A percentile compares a stretch with the other conserved stretches of the same genome.
These are phyloP conservation scores for Argopecten irradians DNA, from an alignment of 1,140 invertebrate genomes.

Conservation along the genomic window DNA sequence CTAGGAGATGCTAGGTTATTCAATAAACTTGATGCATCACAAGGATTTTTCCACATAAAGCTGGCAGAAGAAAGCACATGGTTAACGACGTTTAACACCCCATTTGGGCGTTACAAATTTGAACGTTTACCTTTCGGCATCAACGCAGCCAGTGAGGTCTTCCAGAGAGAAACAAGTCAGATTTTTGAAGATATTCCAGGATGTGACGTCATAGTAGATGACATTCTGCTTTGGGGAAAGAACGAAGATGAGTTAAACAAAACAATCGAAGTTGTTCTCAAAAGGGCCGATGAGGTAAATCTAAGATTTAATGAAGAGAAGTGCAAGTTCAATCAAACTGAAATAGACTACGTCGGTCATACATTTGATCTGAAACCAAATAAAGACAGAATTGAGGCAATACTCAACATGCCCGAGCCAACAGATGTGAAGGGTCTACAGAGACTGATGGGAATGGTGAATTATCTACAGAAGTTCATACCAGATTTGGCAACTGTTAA, in stretches of 20 bases:
- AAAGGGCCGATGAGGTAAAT: too few relatives aligned
- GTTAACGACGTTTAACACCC: too few relatives aligned
- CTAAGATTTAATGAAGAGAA: too few relatives aligned
- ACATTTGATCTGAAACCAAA: constrained; percentile 62
- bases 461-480: constrained; percentile 78
- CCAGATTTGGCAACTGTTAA: constrained; percentile 71
- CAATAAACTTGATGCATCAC: too few relatives aligned
- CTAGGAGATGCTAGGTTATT: too few relatives aligned
- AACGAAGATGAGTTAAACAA: constrained; percentile 30
- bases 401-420: constrained; percentile 37
- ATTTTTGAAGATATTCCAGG: constrained; percentile 27
- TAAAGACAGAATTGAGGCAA: constrained; percentile 45
- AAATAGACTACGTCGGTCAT: constrained; percentile 64
- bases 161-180: constrained; percentile 42
- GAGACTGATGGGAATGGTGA: constrained; percentile 42
- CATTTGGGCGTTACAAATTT: too few relatives aligned
- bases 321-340: background rate
- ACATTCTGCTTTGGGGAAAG: constrained; percentile 68
- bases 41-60: too few relatives aligned
- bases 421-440: constrained; percentile 35
- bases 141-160: constrained; percentile 42
- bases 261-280: background rate
- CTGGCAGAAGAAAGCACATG: too few relatives aligned
- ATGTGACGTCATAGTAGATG: constrained; percentile 57
- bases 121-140: constrained; percentile 54